These are phyloP conservation scores for Eupeodes luniger DNA, from an alignment of 2,888 invertebrate genomes.

Conservation along the genomic window DNA sequence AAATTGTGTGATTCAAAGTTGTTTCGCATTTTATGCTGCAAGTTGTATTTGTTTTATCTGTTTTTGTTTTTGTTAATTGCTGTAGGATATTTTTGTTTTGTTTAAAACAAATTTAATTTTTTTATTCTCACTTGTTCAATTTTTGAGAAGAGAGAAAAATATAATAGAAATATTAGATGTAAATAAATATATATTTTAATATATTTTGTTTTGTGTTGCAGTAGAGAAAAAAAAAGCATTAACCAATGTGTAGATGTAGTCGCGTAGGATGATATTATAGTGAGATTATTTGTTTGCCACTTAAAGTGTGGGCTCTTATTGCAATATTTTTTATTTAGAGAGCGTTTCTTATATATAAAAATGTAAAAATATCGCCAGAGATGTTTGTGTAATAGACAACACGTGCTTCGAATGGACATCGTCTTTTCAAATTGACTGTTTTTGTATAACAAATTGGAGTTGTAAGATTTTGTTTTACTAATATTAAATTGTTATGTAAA, in stretches of 20 bases:
- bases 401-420: background rate
- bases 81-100: constrained; percentile 62
- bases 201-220: constrained; percentile 30
- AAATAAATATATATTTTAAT: constrained; percentile 35
- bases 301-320: constrained; percentile 41
- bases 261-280: constrained; percentile 66
- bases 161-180: constrained; percentile 50
- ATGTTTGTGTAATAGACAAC: background rate
- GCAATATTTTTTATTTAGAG: constrained; percentile 6
- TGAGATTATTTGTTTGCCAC: constrained; percentile 38
- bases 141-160: constrained; percentile 42
- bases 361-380: background rate
- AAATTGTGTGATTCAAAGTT: constrained; percentile 72
- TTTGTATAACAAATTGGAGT: background rate
- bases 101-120: constrained; percentile 10
- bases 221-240: constrained; percentile 39
- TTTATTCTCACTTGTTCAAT: constrained; percentile 19
- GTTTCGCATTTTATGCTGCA: constrained; percentile 76
- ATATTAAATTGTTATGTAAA: background rate
- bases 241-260: constrained; percentile 63
- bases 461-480: background rate
- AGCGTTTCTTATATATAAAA: background rate
- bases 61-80: constrained; percentile 55
- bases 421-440: background rate
- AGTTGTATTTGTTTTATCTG: constrained; percentile 42